phyloP scores from a whole-genome alignment of 2,797 vertebrate genomes.

The Dermochelys coriacea region DNA sequence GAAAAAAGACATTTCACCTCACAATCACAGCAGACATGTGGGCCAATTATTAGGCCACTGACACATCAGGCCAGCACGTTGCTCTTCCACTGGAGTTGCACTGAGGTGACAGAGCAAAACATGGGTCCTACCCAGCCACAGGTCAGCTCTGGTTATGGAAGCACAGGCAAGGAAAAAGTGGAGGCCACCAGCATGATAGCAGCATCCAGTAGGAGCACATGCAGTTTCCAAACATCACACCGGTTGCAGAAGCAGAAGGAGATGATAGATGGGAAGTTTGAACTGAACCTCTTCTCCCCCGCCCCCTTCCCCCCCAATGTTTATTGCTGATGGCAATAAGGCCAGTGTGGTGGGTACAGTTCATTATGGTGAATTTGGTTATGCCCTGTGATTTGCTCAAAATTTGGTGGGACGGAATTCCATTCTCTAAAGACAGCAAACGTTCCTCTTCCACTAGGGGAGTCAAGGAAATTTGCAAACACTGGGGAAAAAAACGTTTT shows the following conservation, averaged over 20 bases:
- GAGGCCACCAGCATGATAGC: not conserved
- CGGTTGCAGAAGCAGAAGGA: not conserved
- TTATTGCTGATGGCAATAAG: not conserved
- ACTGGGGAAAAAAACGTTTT: not conserved
- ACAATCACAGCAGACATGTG: not conserved
- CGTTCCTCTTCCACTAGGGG: not conserved
- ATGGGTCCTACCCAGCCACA: not conserved
- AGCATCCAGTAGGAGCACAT: not conserved
- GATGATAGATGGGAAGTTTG: not conserved
- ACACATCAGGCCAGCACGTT: not conserved
- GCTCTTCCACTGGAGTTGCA: not conserved
- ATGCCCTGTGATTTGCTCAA: not conserved
- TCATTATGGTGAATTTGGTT: not conserved
- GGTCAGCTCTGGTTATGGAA: not conserved
- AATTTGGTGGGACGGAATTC: not conserved
- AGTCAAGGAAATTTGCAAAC: not conserved
- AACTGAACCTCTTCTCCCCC: not conserved
- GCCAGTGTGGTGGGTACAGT: not conserved
- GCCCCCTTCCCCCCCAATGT: accelerated
- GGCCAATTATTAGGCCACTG: not conserved
- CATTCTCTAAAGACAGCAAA: not conserved
- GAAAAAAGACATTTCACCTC: not conserved
- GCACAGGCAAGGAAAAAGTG: not conserved
- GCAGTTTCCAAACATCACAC: not conserved
- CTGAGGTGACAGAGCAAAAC: not conserved